Conservation (phyloP, 2,888 invertebrate genomes). For the Rhorus exstirpatorius region DNA sequence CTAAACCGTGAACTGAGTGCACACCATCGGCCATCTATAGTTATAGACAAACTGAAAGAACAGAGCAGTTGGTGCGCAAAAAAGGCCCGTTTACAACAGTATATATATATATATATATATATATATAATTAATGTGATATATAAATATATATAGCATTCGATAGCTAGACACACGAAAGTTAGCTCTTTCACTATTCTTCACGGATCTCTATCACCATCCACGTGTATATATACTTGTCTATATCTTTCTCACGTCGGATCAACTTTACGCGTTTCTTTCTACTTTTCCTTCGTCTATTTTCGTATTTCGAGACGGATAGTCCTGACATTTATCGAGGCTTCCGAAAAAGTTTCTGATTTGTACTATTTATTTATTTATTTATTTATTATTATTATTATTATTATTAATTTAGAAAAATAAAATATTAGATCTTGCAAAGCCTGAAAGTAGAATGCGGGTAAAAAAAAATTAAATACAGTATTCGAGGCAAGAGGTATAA, state of each 20-base stretch:
- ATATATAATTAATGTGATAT: not conserved
- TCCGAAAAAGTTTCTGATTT: not conserved
- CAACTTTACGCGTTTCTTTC: slow-evolving; percentile 36
- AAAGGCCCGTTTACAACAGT: slow-evolving; percentile 23
- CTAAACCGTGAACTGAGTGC: slow-evolving; percentile 15
- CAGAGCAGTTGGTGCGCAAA: slow-evolving; percentile 36
- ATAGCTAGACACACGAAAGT: slow-evolving; percentile 42
- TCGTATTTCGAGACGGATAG: too few species aligned
- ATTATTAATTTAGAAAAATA: not conserved
- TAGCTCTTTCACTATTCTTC: slow-evolving; percentile 50
- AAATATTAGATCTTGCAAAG: not conserved
- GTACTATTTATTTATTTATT: too few species aligned
- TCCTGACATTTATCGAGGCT: not conserved
- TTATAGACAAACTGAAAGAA: slow-evolving; percentile 37
- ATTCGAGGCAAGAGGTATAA: not conserved
- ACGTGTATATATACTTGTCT: not conserved
- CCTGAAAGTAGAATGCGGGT: not conserved
- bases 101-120: not conserved
- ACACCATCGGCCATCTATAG: slow-evolving; percentile 8
- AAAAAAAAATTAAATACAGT: slow-evolving; percentile 1
- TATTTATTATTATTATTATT: too few species aligned
- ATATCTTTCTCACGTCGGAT: slow-evolving; percentile 41
- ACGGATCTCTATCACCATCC: not conserved
- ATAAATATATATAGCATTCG: slow-evolving; percentile 12
- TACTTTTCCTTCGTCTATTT: slow-evolving; percentile 7